These are phyloP conservation scores for rabbit (Oryctolagus cuniculus) DNA, from an alignment of 2,113 vertebrate species.

Conservation along the genomic window mOryCun1.1 NC_091436.1:80170001-80170500, in stretches of 20 bases:
- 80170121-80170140: not conserved
- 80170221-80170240: not conserved
- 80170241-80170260: not conserved
- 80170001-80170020: no score
- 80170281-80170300: not conserved
- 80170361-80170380: not conserved
- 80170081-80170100: not conserved
- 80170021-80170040: no score
- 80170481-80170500: not conserved
- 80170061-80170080: not conserved
- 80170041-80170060: not conserved
- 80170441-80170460: not conserved
- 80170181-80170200: not conserved
- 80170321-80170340: conserved; percentile 39
- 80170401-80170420: not conserved
- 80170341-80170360: not conserved
- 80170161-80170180: not conserved
- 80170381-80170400: not conserved
- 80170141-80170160: conserved; percentile 35
- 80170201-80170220: not conserved
- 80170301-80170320: not conserved
- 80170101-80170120: not conserved
- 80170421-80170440: not conserved
- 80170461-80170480: not conserved
- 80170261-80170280: conserved; percentile 20